A percentile compares a stretch with the other conserved stretches of the same genome.
phyloP scores from a whole-genome alignment of 2,797 vertebrate species.

The Centropyge bicolor region DNA sequence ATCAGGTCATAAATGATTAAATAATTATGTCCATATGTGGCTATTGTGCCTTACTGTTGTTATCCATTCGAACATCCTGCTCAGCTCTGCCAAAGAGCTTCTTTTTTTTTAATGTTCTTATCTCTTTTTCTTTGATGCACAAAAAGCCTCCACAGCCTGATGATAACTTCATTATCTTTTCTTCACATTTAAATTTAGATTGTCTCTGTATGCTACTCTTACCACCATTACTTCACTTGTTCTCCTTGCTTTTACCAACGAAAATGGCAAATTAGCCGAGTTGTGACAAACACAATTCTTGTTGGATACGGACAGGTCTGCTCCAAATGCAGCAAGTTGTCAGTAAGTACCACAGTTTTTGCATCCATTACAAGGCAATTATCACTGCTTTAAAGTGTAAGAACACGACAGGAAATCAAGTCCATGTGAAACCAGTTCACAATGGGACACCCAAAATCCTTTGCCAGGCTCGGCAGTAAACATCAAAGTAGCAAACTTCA shows the following conservation, averaged over 20 bases:
- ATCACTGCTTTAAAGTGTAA: conserved; percentile 16
- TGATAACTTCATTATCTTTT: conserved; percentile 3
- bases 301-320: conserved; percentile 9
- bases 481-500: conserved; percentile 60
- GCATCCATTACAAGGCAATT: conserved; percentile 26
- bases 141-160: neutral
- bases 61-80: neutral
- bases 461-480: conserved; percentile 55
- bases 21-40: neutral
- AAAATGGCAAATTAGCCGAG: conserved; percentile 2
- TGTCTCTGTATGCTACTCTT: neutral
- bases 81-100: neutral
- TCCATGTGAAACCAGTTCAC: conserved; percentile 25
- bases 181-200: neutral
- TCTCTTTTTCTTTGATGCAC: neutral
- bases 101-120: neutral
- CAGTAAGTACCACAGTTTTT: conserved; percentile 10
- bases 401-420: conserved; percentile 9
- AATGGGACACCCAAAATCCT: conserved; percentile 35
- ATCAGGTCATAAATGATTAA: conserved; percentile 19
- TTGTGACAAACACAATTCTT: neutral
- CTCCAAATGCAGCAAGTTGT: conserved; percentile 7
- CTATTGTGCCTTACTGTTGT: neutral
- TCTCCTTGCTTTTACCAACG: conserved; percentile 15
- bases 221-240: neutral